Conservation (phyloP, 2,888 invertebrate genomes). For the Limnephilus marmoratus region DNA sequence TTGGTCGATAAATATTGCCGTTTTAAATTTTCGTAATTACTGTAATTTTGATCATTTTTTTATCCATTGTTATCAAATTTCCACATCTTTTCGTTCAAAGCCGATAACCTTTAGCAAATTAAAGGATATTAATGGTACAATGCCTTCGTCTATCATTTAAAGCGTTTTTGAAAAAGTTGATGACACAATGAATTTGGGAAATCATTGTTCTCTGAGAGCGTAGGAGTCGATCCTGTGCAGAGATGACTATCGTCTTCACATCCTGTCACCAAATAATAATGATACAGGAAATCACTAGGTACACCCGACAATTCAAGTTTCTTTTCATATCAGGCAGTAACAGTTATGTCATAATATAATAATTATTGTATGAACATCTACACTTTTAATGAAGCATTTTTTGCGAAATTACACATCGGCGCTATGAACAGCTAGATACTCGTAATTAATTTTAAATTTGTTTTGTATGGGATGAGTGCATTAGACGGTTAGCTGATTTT, state of each 20-base stretch:
- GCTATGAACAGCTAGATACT: neutral
- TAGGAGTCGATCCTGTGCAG: neutral
- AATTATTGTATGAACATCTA: no score
- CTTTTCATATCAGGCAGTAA: neutral
- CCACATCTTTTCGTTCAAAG: neutral
- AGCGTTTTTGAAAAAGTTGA: neutral
- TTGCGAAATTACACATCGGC: neutral
- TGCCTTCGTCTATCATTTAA: neutral
- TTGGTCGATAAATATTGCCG: constrained; percentile 16
- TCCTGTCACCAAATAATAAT: constrained; percentile 2
- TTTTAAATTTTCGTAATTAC: neutral
- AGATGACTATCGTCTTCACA: neutral
- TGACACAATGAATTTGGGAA: neutral
- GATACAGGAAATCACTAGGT: neutral
- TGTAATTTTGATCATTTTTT: neutral
- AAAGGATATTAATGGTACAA: neutral
- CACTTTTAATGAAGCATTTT: neutral
- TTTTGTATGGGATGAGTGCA: neutral
- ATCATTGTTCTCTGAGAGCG: neutral
- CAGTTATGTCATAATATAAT: neutral
- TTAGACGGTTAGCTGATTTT: neutral
- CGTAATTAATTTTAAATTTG: no score
- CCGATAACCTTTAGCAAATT: neutral
- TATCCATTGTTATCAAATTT: neutral
- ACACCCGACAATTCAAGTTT: neutral